A percentile compares a stretch with the other conserved stretches of the same genome.
These are phyloP conservation scores for Chiloscyllium plagiosum DNA, from an alignment of 2,113 vertebrate species.

Conservation along the genomic window DNA sequence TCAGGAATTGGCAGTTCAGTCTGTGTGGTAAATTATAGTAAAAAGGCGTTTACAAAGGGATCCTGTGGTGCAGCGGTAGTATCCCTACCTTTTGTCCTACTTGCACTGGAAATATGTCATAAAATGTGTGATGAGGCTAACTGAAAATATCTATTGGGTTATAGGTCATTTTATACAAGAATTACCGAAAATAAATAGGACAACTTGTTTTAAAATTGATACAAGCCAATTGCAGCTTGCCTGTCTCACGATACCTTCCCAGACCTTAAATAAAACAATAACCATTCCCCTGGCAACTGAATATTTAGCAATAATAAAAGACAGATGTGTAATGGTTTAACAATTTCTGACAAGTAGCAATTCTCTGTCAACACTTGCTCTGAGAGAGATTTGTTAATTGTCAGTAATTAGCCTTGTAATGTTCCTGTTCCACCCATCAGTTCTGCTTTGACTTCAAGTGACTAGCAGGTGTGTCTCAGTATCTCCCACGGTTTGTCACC, in stretches of 20 bases:
- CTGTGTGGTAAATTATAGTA: background rate
- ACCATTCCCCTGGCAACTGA: background rate
- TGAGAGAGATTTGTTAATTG: background rate
- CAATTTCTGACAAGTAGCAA: background rate
- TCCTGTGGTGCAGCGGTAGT: too few species aligned
- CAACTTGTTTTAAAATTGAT: background rate
- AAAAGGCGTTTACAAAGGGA: background rate
- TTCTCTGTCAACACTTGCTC: background rate
- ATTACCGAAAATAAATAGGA: background rate
- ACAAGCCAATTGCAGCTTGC: background rate
- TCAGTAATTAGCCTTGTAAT: background rate
- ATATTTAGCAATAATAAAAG: background rate
- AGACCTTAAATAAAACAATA: background rate
- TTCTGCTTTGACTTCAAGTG: background rate
- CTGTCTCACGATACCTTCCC: background rate
- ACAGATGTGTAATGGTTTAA: background rate
- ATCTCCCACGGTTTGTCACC: background rate
- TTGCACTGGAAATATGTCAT: too few species aligned
- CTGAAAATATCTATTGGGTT: too few species aligned
- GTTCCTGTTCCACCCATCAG: background rate
- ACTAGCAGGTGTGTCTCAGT: background rate
- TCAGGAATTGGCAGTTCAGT: background rate
- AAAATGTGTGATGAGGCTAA: too few species aligned
- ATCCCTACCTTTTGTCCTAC: too few species aligned
- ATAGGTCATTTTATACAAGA: background rate